Conservation (phyloP, 2,797 vertebrate species). For the Poliocrania exsul region DNA sequence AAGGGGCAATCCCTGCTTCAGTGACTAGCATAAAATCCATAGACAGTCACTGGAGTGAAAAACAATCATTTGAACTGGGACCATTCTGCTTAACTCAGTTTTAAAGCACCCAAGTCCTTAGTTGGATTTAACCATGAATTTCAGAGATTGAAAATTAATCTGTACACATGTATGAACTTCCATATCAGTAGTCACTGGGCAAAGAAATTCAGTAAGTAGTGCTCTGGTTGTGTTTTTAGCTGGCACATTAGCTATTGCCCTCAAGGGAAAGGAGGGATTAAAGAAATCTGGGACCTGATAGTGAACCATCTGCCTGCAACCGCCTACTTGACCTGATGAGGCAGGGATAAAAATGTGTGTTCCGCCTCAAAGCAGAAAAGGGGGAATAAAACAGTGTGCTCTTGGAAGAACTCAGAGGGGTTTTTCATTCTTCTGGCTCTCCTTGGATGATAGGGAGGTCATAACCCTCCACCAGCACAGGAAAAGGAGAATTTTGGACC, state of each 20-base stretch:
- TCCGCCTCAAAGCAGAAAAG: not conserved
- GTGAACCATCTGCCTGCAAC: not conserved
- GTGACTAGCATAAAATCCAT: not conserved
- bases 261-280: not conserved
- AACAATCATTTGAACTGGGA: not conserved
- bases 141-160: not conserved
- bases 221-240: not conserved
- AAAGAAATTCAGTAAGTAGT: not conserved
- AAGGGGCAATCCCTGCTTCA: not conserved
- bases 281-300: not conserved
- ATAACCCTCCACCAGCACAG: not conserved
- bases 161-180: not conserved
- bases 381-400: not conserved
- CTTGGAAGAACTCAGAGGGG: not conserved
- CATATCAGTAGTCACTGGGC: rapidly evolving
- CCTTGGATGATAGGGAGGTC: not conserved
- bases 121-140: not conserved
- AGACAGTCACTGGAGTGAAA: not conserved
- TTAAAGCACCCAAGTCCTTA: not conserved
- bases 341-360: not conserved
- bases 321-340: not conserved
- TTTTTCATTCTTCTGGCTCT: not conserved
- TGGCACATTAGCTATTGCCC: not conserved
- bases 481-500: not conserved
- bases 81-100: not conserved